A percentile compares a stretch with the other conserved stretches of the same genome.
Conservation (phyloP, 2,113 vertebrate genomes). For the Gallinago media region DNA sequence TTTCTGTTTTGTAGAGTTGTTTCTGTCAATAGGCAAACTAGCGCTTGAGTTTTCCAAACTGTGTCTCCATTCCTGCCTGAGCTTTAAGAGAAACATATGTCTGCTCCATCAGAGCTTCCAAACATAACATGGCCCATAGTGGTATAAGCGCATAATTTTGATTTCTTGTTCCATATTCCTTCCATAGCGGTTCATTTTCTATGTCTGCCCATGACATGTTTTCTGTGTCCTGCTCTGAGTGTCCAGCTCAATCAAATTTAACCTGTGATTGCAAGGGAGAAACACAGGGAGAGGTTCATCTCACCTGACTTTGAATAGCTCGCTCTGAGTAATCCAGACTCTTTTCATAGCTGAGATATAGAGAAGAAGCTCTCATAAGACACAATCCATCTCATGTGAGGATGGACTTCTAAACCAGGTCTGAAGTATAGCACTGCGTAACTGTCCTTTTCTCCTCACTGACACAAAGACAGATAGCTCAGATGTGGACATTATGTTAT, state of each 20-base stretch:
- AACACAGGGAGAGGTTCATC: not conserved
- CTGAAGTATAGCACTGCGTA: not conserved
- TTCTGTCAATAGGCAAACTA: not conserved
- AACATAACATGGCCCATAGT: fast-evolving
- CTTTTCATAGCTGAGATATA: not conserved
- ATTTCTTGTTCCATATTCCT: not conserved
- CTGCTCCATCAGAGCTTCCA: not conserved
- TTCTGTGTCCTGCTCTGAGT: not conserved
- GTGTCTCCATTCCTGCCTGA: not conserved
- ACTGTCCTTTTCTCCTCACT: not conserved
- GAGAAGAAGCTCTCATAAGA: not conserved
- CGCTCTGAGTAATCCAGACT: not conserved
- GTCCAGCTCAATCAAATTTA: not conserved
- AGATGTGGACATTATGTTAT: not conserved
- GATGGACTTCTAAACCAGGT: not conserved
- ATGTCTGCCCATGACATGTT: fast-evolving
- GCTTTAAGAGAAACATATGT: not conserved
- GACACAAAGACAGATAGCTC: not conserved
- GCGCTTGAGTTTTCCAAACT: not conserved
- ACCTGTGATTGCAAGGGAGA: not conserved
- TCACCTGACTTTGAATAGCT: not conserved
- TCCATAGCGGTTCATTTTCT: not conserved
- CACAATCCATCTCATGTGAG: not conserved
- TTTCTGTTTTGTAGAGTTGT: not conserved
- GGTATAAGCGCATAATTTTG: not conserved